Conservation (phyloP, 2,797 vertebrate genomes). For the Cottoperca gobio region DNA sequence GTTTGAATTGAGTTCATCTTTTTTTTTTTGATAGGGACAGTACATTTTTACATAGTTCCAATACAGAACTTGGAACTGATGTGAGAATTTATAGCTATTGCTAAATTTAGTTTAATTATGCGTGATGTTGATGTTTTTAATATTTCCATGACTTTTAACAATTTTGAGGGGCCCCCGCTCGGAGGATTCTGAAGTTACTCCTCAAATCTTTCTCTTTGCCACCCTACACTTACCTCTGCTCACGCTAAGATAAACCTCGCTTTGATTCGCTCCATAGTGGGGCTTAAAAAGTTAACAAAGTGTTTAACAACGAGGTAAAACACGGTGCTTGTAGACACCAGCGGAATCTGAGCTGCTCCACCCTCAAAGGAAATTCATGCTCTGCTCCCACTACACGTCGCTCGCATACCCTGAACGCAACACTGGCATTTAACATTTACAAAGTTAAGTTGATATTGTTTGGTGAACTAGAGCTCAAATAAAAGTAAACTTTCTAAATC, state of each 20-base stretch:
- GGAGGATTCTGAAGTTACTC: not conserved
- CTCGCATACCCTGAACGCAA: conserved; percentile 2
- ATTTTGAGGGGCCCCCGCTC: not conserved
- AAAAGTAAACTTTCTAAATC: conserved; percentile 25
- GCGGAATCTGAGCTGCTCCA: not conserved
- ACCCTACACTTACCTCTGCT: not conserved
- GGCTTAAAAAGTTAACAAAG: conserved; percentile 27
- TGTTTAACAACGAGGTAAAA: conserved; percentile 18
- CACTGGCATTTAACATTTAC: not conserved
- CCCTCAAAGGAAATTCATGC: not conserved
- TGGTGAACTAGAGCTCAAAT: conserved; percentile 19
- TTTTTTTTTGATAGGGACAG: too few relatives aligned
- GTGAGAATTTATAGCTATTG: too few relatives aligned
- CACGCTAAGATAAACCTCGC: not conserved
- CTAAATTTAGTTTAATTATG: not conserved
- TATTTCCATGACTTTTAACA: not conserved
- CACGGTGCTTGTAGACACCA: not conserved
- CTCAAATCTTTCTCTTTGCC: not conserved
- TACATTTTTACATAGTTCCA: too few relatives aligned
- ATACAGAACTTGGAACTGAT: too few relatives aligned
- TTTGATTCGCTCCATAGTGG: not conserved
- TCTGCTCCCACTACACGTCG: conserved; percentile 13
- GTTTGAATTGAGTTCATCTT: too few relatives aligned
- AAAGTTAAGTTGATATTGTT: conserved; percentile 14
- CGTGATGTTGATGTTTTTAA: not conserved